phyloP scores from a whole-genome alignment of 2,797 vertebrate genomes.

The Aphelocoma californica region DNA sequence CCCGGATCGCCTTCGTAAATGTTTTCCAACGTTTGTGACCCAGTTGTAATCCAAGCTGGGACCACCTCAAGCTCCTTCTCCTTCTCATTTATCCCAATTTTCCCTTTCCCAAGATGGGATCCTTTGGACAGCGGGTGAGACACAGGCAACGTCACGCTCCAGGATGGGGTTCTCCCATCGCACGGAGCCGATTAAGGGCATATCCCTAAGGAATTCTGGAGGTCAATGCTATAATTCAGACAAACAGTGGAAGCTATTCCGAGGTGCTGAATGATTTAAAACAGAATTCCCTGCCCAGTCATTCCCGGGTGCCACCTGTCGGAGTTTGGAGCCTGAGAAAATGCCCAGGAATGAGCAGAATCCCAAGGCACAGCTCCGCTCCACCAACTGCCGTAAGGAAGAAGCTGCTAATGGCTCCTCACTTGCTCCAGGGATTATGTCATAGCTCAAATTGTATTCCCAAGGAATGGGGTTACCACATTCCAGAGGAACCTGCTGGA shows the following conservation, averaged over 20 bases:
- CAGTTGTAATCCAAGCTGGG: not conserved
- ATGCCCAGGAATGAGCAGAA: constrained; percentile 83
- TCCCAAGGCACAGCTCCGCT: not conserved
- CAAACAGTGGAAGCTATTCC: not conserved
- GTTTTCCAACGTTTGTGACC: not conserved
- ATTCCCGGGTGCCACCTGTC: constrained; percentile 77
- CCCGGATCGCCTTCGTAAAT: not conserved
- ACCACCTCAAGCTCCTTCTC: not conserved
- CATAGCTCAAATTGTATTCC: constrained; percentile 67
- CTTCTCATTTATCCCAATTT: not conserved
- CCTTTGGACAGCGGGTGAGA: not conserved
- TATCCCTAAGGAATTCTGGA: not conserved
- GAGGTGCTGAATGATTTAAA: constrained; percentile 59
- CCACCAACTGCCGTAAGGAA: constrained; percentile 66
- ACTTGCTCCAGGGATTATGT: constrained; percentile 71
- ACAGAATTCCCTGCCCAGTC: not conserved
- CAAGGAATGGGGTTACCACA: constrained; percentile 52
- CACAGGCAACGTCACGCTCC: rapidly evolving
- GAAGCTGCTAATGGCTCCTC: constrained; percentile 71
- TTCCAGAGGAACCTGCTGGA: constrained; percentile 36
- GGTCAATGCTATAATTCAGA: not conserved
- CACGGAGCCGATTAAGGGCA: not conserved
- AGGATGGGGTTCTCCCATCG: not conserved
- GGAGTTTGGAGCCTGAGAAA: constrained; percentile 83
- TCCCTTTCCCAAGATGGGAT: not conserved